Percentiles rank a stretch among this genome's conserved stretches.
These are phyloP conservation scores for Armadillidium nasatum DNA, from an alignment of 1,140 invertebrate genomes.

Conservation along the genomic window DNA sequence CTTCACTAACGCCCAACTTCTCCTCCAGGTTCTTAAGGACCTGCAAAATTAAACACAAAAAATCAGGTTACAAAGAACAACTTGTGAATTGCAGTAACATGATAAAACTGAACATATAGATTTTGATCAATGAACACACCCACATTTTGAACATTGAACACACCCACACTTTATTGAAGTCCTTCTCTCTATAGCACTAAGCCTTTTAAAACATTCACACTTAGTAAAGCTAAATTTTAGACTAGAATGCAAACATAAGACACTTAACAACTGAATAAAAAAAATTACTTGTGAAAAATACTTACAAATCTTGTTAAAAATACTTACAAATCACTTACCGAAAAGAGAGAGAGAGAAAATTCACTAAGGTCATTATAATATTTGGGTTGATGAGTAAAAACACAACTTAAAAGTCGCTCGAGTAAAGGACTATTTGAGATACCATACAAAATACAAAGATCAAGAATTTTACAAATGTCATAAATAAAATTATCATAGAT, in stretches of 20 bases:
- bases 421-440: slow-evolving; percentile 61
- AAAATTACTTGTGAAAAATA: too few species aligned
- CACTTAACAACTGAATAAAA: too few species aligned
- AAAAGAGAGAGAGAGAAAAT: slow-evolving; percentile 5
- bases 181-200: neutral
- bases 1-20: slow-evolving; percentile 54
- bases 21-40: slow-evolving; percentile 51
- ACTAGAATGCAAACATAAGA: too few species aligned
- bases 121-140: too few species aligned
- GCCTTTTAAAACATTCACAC: too few species aligned
- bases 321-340: slow-evolving; percentile 1
- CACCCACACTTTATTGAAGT: neutral
- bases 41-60: slow-evolving; percentile 40
- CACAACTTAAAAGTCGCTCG: slow-evolving; percentile 59
- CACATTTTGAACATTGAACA: neutral
- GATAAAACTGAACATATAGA: too few species aligned
- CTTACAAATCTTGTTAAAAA: too few species aligned
- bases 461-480: slow-evolving; percentile 73
- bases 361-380: slow-evolving; percentile 64
- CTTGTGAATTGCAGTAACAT: too few species aligned
- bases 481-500: slow-evolving; percentile 75
- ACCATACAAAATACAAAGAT: slow-evolving; percentile 69
- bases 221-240: too few species aligned
- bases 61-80: slow-evolving; percentile 20
- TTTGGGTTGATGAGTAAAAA: slow-evolving; percentile 65